A percentile compares a stretch with the other conserved stretches of the same genome.
Conservation (phyloP, 37 sponge, comb jelly and placozoan genomes). For the Agelas oroides region DNA sequence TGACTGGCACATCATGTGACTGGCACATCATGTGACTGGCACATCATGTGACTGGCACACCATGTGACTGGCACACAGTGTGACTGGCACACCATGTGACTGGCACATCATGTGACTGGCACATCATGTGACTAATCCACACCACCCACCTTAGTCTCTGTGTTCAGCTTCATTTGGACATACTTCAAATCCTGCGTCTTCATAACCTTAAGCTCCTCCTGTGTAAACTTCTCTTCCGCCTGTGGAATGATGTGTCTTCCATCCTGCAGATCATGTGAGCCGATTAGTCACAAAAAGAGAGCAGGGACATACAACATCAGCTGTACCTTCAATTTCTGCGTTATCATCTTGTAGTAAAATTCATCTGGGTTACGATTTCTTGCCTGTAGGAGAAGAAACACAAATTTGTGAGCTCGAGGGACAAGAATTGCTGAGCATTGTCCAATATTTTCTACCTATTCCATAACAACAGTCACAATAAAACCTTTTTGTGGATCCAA, state of each 20-base stretch:
- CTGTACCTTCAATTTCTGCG: slow-evolving; percentile 61
- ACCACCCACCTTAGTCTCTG: slow-evolving; percentile 66
- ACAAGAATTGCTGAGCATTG: too few relatives aligned
- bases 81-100: not conserved
- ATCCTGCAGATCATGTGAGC: slow-evolving; percentile 26
- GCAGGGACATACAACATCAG: too few relatives aligned
- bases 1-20: not conserved
- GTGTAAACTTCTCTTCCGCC: slow-evolving; percentile 64
- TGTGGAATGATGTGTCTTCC: slow-evolving; percentile 71
- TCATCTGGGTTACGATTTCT: slow-evolving; percentile 93
- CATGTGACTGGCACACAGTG: too few relatives aligned
- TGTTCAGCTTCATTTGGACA: slow-evolving; percentile 73
- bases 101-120: not conserved
- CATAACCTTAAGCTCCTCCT: slow-evolving; percentile 78
- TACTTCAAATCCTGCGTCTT: slow-evolving; percentile 94
- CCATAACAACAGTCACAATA: too few relatives aligned
- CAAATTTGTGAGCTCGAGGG: too few relatives aligned
- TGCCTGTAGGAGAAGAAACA: slow-evolving; percentile 84
- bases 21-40: not conserved
- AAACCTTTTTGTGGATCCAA: too few relatives aligned
- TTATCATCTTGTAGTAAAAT: slow-evolving; percentile 93
- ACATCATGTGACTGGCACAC: not conserved
- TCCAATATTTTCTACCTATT: too few relatives aligned
- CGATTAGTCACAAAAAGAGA: not conserved
- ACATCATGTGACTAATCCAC: not conserved